Percentiles rank a stretch among this genome's conserved stretches.
phyloP scores from a whole-genome alignment of 2,113 vertebrate species.

The Scolopax mira region DNA sequence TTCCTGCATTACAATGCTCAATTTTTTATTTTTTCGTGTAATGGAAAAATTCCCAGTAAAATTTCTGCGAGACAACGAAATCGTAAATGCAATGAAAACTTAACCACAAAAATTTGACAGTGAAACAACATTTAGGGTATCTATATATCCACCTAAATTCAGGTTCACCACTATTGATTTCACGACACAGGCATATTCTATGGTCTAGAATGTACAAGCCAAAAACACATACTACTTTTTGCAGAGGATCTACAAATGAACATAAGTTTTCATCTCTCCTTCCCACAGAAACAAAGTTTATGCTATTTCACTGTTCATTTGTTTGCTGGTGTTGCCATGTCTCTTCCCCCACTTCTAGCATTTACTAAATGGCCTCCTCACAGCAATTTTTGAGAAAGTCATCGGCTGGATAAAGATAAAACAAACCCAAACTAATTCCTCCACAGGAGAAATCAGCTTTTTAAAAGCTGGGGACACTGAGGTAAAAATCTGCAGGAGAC shows the following conservation, averaged over 20 bases:
- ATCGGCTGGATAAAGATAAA: background rate
- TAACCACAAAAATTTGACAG: background rate
- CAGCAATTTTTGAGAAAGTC: background rate
- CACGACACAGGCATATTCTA: background rate
- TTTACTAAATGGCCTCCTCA: background rate
- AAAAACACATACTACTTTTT: fast-evolving
- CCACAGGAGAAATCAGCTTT: background rate
- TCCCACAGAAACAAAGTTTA: background rate
- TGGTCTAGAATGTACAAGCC: background rate
- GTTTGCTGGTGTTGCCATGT: background rate
- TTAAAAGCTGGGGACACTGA: background rate
- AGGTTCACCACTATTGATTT: background rate
- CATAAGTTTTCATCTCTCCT: background rate
- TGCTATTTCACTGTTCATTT: background rate
- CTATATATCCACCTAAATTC: background rate
- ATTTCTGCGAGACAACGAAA: background rate
- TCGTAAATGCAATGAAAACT: background rate
- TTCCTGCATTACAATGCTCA: background rate
- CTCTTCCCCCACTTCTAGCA: background rate
- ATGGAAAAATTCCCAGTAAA: background rate
- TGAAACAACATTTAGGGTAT: background rate
- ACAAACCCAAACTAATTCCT: background rate
- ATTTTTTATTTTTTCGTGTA: background rate
- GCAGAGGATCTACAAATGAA: background rate
- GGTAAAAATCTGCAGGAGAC: background rate